phyloP scores from a whole-genome alignment of 30 jellyfish, hydroid and myxozoan species.

The Aurelia aurita complex sp. Pacific region DNA sequence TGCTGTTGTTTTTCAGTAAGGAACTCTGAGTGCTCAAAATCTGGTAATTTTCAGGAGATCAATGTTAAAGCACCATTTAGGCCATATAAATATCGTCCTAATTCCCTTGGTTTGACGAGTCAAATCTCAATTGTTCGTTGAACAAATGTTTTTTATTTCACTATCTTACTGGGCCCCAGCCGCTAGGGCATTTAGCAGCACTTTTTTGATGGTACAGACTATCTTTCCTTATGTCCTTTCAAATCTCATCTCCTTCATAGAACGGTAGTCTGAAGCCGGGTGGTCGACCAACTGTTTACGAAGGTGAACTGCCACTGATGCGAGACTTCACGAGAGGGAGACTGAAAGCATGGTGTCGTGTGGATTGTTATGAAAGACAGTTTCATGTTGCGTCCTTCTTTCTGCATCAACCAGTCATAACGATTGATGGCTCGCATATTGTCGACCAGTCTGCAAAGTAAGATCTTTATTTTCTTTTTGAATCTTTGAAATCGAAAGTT shows the following conservation, averaged over 20 bases:
- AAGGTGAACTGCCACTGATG: slow-evolving; percentile 63
- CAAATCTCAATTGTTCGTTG: too few relatives aligned
- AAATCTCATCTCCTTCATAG: slow-evolving; percentile 5
- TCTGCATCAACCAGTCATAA: slow-evolving; percentile 84
- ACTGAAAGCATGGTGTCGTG: slow-evolving; percentile 93
- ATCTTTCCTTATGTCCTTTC: background rate
- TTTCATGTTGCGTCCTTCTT: slow-evolving; percentile 89
- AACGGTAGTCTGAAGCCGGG: slow-evolving; percentile 18
- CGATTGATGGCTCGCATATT: slow-evolving; percentile 83
- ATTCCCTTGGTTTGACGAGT: too few relatives aligned
- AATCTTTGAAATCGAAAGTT: background rate
- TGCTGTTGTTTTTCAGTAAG: too few relatives aligned
- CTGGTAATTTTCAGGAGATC: too few relatives aligned
- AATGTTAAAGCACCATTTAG: too few relatives aligned
- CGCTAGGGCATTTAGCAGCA: background rate
- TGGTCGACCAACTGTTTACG: slow-evolving; percentile 9
- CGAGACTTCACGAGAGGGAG: slow-evolving; percentile 76
- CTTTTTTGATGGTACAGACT: background rate
- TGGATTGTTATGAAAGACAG: slow-evolving; percentile 94
- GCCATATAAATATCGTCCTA: too few relatives aligned
- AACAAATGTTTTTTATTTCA: too few relatives aligned
- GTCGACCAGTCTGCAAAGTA: slow-evolving; percentile 67
- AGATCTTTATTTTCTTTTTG: background rate
- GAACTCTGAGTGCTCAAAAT: too few relatives aligned
- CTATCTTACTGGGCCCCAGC: background rate